Base-by-base conservation (phyloP, 2,888 invertebrate species). In the Tanytarsus gracilentus region DNA sequence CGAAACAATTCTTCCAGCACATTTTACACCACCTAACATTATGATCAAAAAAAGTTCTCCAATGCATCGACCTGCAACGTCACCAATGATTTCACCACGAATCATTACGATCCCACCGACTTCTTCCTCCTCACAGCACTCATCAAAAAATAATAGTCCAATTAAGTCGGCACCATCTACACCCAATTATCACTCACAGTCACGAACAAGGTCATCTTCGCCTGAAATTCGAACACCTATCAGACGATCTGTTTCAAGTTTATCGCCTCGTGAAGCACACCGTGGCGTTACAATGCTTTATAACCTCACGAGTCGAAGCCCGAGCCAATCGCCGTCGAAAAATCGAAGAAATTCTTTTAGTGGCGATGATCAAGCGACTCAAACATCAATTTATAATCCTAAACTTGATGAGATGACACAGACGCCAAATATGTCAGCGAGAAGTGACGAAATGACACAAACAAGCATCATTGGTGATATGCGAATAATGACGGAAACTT, bases 271-370 rank as follows among this genome's bases (percentile, higher is more conserved):
- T 62, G 69, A 73, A 1, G 64, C 71, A 5, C 85, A 85, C 65
- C 80, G 81, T 64, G 79, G 81, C 69, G 80, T 85, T 26, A 83
- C 85, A 68, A 79, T 85, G 7, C 71, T 85, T 29, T 84, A 85
- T 66, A 85, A 85, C 67, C 71, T 85, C 51, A 44, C 44, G 4
- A 83, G 83, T 63, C 72, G 84, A 56, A 84, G 84, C 70, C 83
- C 83, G 0, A 72, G 68, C 0, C 69, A 75, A 4, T 81, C 81
- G 1, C 81, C 81, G 0, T 72, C 77, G 39, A 73, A 77, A n/a
- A 71, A 66, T 0, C 61, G 67, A 27, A 51, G 60, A 60, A 27
- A 25, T 40, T 58, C 56, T 4, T 33, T 49, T 11, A 61, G 30
- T 11, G 5, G n/a, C 9, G 53, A 62, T 4, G 61, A 62, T 49